Percentiles rank a stretch among this genome's conserved stretches.
These are phyloP conservation scores for Malurus leucopterus DNA, from an alignment of 2,797 vertebrate genomes.

Conservation along the genomic window DNA sequence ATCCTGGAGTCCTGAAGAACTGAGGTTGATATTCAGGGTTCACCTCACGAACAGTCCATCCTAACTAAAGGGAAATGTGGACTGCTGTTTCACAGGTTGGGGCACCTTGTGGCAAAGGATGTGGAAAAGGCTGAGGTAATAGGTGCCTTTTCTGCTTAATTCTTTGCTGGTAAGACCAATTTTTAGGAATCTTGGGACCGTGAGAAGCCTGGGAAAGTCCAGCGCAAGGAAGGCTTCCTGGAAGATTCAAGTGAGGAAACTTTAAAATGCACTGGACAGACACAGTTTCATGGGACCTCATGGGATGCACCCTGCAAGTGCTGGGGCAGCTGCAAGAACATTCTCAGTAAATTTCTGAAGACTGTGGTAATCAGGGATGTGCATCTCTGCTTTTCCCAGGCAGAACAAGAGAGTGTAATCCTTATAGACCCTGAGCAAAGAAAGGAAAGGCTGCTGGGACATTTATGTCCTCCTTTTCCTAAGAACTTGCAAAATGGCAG, in stretches of 20 bases:
- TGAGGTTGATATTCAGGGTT: background rate
- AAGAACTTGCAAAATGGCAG: background rate
- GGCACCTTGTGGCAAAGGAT: background rate
- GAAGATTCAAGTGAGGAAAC: background rate
- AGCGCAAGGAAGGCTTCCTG: background rate
- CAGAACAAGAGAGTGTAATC: background rate
- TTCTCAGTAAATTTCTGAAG: background rate
- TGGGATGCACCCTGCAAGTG: accelerated
- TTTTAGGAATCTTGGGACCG: background rate
- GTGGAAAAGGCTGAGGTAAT: background rate
- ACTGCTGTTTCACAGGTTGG: background rate
- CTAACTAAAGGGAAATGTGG: background rate
- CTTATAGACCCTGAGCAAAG: background rate
- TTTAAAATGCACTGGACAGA: background rate
- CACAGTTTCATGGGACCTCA: background rate
- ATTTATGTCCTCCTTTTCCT: background rate
- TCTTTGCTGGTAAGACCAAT: background rate
- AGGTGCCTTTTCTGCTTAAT: background rate
- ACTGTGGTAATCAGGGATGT: background rate
- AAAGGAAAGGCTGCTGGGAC: background rate
- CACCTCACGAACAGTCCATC: background rate
- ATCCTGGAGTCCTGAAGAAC: background rate
- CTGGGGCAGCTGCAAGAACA: background rate
- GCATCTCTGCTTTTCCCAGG: background rate
- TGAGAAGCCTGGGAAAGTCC: background rate